These are phyloP conservation scores for Linepithema humile DNA, from an alignment of 1,140 invertebrate genomes.

Conservation along the genomic window DNA sequence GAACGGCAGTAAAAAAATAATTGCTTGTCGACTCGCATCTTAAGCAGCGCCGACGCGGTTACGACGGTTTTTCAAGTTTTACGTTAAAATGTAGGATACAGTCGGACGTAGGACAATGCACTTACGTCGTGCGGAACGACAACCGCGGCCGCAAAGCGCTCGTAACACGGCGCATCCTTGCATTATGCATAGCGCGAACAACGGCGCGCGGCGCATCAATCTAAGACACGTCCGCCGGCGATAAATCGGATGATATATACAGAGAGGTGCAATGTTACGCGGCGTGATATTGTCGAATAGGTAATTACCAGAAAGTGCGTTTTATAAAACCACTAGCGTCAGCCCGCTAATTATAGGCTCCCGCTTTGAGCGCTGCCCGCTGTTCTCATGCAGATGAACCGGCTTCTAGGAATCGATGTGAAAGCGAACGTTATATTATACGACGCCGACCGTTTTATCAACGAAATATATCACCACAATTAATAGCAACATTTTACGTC, in stretches of 20 bases:
- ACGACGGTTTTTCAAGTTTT: conserved; percentile 15
- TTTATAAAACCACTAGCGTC: conserved; percentile 62
- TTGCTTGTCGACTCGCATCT: conserved; percentile 15
- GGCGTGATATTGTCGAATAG: conserved; percentile 58
- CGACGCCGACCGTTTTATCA: not conserved
- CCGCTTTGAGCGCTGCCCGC: conserved; percentile 47
- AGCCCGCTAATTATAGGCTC: conserved; percentile 64
- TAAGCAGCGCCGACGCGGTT: conserved; percentile 4
- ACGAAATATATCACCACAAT: conserved; percentile 15
- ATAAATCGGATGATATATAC: conserved; percentile 66
- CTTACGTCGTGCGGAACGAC: conserved; percentile 43
- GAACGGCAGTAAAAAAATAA: not conserved
- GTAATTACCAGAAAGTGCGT: conserved; percentile 63
- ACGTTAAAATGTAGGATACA: conserved; percentile 36
- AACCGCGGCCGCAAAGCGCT: conserved; percentile 34
- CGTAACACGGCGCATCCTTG: conserved; percentile 32
- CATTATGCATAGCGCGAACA: conserved; percentile 61
- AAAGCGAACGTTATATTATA: conserved; percentile 29
- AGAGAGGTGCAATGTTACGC: conserved; percentile 42
- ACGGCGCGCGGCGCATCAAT: conserved; percentile 50
- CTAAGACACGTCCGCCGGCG: conserved; percentile 61
- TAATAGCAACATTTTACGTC: conserved; percentile 7
- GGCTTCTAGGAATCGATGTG: conserved; percentile 51
- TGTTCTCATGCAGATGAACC: conserved; percentile 17
- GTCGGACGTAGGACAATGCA: conserved; percentile 46